Evolutionary conservation across 1,140 invertebrate species (phyloP), one percentile per base, ranked within the genome.

Genomic region (Leguminivora glycinivorella): DNA sequence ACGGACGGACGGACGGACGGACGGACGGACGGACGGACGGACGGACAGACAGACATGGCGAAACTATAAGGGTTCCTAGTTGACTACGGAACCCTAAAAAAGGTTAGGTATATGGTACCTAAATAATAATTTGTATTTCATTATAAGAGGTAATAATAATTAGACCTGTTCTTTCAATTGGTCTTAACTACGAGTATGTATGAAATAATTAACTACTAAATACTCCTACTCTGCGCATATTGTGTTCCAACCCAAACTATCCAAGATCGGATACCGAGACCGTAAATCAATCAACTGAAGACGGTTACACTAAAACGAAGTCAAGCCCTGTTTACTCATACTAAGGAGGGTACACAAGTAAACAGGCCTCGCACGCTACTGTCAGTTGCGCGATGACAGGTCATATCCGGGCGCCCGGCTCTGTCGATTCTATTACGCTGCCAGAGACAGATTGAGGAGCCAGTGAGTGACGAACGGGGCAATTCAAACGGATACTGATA

Each of bases 351-450:
- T 78, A 80, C 83, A 81, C 77, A 81, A 70, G 75, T 77, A 43
- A 43, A 43, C 76, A 73, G 73, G 72, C 79, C 70, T 75, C 72
- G 77, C 72, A 75, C 80, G 74, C 75, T 76, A 71, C 70, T 79
- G 80, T 84, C 76, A 75, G 77, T 77, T 78, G 73, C 52, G 72
- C 81, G 82, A 78, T 84, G 86, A 89, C 85, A 87, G 84, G 80
- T 85, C 81, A 84, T 84, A 84, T 84, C 83, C 83, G 82, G 81
- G 71, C 71, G 72, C 70, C 73, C 79, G 73, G 70, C 60, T 75
- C 78, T 73, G 78, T 86, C 85, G 79, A 85, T 88, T 89, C 85
- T 87, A 86, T 87, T 86, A 89, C 82, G 72, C 81, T 83, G 80
- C 75, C 38, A 71, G 66, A 71, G 80, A 83, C 82, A 83, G 76